Base-by-base conservation (phyloP, 2,888 invertebrate genomes). In the Limnephilus rhombicus region DNA sequence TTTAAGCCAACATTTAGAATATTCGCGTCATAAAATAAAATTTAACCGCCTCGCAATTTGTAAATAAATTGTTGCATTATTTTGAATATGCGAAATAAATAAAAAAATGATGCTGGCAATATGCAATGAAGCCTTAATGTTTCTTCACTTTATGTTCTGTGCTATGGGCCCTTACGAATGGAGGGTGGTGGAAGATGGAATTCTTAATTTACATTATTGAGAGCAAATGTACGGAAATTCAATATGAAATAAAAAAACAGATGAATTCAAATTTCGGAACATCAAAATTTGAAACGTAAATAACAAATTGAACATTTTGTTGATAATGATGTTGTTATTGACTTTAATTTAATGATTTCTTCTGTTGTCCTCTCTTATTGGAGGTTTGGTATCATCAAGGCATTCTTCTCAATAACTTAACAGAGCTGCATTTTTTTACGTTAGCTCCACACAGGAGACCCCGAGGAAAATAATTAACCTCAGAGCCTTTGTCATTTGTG, bases 101-200 rank as follows among this genome's bases (percentile, higher is more conserved):
- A 92, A 86, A 85, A 92, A 90, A 45, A 87, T 29, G 86, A 86
- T 92, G 90, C 81, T 90, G 81, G 92, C 92, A 92, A 92, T 92
- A 92, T 92, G 92, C 92, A 92, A 92, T 92, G 90, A 86, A 92
- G 91, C 83, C 85, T 91, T 91, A 91, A 91, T 91, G 89, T 80
- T 91, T 86, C 83, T 91, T 68, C 82, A 83, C 53, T 91, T 91
- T 91, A 91, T 91, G 91, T 85, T 68, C 81, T 45, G 24, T 37
- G 80, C 31, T 7, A 80, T 68, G n/a, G 68, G 49, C 68, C 18
- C 34, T 45, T 53, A 24, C 29, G 9, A 3, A 34, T 18, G 11
- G 29, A 13, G 24, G 81, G 90, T 24, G 13, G 53, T 24, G 81
- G 88, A 31, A 29, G 80, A 80, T 34, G 80, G 68, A 68, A 68